A percentile compares a stretch with the other conserved stretches of the same genome.
phyloP scores from a whole-genome alignment of 1,140 invertebrate species.

The Diuraphis noxia region DNA sequence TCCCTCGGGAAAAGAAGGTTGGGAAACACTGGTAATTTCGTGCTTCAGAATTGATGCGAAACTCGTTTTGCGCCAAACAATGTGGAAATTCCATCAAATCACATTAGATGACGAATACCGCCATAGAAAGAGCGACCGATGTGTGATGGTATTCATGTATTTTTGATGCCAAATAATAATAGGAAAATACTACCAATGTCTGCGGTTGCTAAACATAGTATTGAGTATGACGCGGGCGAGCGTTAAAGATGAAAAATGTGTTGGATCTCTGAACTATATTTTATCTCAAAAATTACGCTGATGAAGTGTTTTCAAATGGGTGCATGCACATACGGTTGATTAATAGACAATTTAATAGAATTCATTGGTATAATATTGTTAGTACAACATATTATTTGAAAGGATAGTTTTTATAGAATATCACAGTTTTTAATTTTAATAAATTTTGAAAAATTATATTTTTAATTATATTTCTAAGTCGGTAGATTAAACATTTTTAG shows the following conservation, averaged over 20 bases:
- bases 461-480: not conserved
- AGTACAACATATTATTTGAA: not conserved
- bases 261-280: not conserved
- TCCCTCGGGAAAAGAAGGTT: not conserved
- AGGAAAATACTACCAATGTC: constrained; percentile 20
- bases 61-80: constrained; percentile 27
- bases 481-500: too few relatives aligned
- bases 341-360: not conserved
- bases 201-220: not conserved
- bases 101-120: constrained; percentile 20
- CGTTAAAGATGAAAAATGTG: constrained; percentile 39
- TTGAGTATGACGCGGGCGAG: not conserved
- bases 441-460: not conserved
- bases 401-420: not conserved
- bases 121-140: not conserved
- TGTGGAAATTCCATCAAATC: constrained; percentile 45
- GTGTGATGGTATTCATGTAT: not conserved
- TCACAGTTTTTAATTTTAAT: not conserved
- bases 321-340: not conserved
- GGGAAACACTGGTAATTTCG: constrained; percentile 31
- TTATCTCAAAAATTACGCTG: not conserved
- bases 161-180: constrained; percentile 36
- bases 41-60: constrained; percentile 18
- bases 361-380: not conserved
- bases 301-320: not conserved